Base-by-base conservation (phyloP, 2,888 invertebrate genomes). In the Opisthograptis luteolata region DNA sequence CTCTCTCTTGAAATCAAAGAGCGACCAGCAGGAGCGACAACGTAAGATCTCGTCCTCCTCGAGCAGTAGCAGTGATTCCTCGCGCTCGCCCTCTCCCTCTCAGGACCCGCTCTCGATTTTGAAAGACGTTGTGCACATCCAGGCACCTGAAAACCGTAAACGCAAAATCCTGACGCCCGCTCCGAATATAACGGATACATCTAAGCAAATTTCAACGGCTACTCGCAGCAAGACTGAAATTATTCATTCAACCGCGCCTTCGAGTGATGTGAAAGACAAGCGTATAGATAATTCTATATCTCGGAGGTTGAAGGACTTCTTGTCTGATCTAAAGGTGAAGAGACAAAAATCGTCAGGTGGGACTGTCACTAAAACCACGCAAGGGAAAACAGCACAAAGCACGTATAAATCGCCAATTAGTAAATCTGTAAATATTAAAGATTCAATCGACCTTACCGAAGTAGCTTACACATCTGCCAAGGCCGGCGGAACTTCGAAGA, bases 41-140 rank as follows among this genome's bases (percentile, higher is more conserved):
- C 53, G 50, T 0, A 44, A 43, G 7, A 4, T 9, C 0, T 59
- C 60, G 0, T 58, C 58, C 19, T 57, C 57, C 0, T 53, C 52
- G 24, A 60, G 60, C 34, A 48, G 54, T 54, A 72, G 64, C 47
- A 72, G 66, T 39, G 52, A 48, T 10, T 56, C 58, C 8, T 70
- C 66, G 2, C 57, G 70, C 8, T 42, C 64, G 8, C 8, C 50
- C 6, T 62, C 67, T 8, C 47, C 48, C 8, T 62, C 67, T 8
- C 47, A 46, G 7, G 75, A 82, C 46, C 79, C 82, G 4, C 71
- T 84, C 0, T 73, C 76, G 0, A 76, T 86, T 2, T 55, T 87
- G 5, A 74, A 73, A 47, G 73, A 87, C 54, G 84, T 85, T 0
- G 72, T 87, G 0, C 85, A 82, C 36, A 87, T 87, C 35, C 79